Evolutionary conservation across 2,888 invertebrate species (phyloP).

Genomic region (Reticulitermes lucifugus): DNA sequence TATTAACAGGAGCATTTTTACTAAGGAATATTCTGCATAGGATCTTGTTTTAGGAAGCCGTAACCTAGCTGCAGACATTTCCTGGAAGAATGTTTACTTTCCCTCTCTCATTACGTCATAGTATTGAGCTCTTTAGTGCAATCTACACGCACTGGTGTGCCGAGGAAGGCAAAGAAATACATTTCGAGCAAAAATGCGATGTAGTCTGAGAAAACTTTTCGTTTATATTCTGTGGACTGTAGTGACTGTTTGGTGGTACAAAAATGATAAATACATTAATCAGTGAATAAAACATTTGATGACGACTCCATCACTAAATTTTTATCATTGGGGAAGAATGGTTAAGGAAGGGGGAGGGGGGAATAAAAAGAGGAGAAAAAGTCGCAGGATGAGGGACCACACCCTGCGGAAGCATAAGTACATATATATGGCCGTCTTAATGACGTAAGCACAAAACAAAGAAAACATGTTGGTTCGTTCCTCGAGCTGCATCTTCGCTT

Average conservation of each 20-base stretch:
- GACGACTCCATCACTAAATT: constrained; percentile 34
- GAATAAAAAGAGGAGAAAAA: constrained; percentile 11
- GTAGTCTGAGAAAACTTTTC: not conserved
- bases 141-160: no score
- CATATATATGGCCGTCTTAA: constrained; percentile 60
- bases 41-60: no score
- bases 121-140: no score
- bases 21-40: no score
- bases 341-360: not conserved
- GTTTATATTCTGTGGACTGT: not conserved
- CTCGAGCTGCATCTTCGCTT: constrained; percentile 55
- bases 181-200: no score
- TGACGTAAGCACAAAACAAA: constrained; percentile 69
- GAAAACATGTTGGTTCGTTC: constrained; percentile 59
- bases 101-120: no score
- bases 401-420: constrained; percentile 43
- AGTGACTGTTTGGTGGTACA: not conserved
- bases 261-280: constrained; percentile 32
- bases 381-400: constrained; percentile 17
- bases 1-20: no score
- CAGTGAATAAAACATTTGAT: constrained; percentile 24
- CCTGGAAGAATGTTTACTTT: no score
- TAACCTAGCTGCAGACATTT: no score
- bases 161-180: no score
- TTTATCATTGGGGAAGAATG: constrained; percentile 34